Evolutionary conservation across 2,113 vertebrate genomes (phyloP).

Genomic region (Catagonus wagneri): DNA sequence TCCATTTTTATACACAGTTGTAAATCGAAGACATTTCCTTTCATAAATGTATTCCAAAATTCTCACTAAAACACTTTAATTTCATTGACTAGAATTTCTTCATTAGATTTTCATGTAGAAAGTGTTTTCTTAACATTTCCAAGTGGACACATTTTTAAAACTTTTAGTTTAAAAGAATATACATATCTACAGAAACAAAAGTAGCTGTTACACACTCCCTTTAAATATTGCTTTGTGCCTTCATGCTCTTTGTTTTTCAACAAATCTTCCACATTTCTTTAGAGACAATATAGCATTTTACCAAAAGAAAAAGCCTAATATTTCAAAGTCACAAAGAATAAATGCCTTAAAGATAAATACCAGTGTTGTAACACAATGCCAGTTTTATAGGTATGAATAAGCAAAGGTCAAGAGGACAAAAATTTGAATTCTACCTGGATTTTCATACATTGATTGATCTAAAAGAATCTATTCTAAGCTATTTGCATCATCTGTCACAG

Average conservation of each 20-base stretch:
- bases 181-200: background rate
- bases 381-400: background rate
- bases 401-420: background rate
- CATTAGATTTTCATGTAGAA: background rate
- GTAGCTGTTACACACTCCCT: background rate
- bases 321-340: constrained; percentile 25
- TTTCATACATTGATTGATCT: background rate
- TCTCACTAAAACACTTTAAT: background rate
- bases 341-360: background rate
- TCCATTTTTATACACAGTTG: background rate
- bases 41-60: background rate
- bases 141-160: background rate
- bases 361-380: background rate
- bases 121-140: background rate
- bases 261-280: background rate
- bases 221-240: background rate
- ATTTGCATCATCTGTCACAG: background rate
- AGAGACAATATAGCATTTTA: background rate
- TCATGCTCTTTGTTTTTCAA: background rate
- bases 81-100: background rate
- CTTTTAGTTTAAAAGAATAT: background rate
- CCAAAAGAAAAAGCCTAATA: background rate
- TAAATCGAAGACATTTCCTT: background rate
- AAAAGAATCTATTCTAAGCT: background rate
- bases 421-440: constrained; percentile 20